Conservation (phyloP, 1,140 invertebrate genomes). For the Spodoptera frugiperda region DNA sequence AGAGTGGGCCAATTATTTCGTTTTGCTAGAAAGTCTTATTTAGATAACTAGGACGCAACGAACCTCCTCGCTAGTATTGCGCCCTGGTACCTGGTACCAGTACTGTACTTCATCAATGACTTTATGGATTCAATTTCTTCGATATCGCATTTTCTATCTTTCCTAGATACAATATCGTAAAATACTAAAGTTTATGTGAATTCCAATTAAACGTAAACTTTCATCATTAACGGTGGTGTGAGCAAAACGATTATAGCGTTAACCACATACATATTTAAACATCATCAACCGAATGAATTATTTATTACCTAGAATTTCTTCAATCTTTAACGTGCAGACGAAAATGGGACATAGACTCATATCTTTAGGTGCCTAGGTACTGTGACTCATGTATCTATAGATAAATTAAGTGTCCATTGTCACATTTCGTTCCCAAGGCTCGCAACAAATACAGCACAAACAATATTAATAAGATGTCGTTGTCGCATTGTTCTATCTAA, state of each 20-base stretch:
- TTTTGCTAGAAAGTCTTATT: constrained; percentile 23
- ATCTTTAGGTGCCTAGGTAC: neutral
- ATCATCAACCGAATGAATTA: too few relatives aligned
- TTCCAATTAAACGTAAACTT: too few relatives aligned
- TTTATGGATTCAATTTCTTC: too few relatives aligned
- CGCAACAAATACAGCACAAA: neutral
- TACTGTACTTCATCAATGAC: neutral
- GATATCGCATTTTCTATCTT: too few relatives aligned
- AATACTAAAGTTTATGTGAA: too few relatives aligned
- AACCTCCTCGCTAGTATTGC: neutral
- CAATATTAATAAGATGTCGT: neutral
- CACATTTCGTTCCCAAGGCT: neutral
- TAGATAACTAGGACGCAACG: neutral
- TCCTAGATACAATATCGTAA: too few relatives aligned
- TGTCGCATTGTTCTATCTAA: constrained; percentile 3
- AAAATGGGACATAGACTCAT: too few relatives aligned
- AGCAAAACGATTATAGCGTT: too few relatives aligned
- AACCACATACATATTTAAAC: too few relatives aligned
- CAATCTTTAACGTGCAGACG: too few relatives aligned
- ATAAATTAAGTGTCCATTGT: constrained; percentile 3
- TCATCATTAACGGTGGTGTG: too few relatives aligned
- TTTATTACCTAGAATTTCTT: too few relatives aligned
- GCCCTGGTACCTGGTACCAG: neutral
- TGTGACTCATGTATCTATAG: neutral
- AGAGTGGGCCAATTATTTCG: constrained; percentile 10